phyloP scores from a whole-genome alignment of 2,888 invertebrate genomes.

The Imbricaverruca yamaguchii region DNA sequence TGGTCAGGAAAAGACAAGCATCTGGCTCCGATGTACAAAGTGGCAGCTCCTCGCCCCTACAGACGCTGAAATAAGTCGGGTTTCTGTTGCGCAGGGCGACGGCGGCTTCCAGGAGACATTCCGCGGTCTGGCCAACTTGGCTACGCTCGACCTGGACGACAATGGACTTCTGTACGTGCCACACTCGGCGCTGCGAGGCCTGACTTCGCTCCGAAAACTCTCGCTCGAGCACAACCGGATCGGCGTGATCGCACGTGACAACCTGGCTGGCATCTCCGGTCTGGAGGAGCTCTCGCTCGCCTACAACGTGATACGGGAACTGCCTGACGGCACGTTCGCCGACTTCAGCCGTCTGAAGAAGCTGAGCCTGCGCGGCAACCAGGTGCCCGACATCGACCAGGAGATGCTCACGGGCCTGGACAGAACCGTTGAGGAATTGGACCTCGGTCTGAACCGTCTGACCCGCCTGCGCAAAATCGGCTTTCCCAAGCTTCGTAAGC shows the following conservation, averaged over 20 bases:
- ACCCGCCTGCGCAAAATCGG: conserved; percentile 32
- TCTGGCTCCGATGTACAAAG: no score
- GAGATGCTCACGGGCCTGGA: conserved; percentile 68
- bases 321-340: conserved; percentile 67
- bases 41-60: no score
- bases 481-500: conserved; percentile 34
- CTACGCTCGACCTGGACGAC: conserved; percentile 69
- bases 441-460: conserved; percentile 53
- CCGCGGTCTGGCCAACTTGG: conserved; percentile 67
- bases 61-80: no score
- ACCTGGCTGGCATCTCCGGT: conserved; percentile 52
- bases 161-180: conserved; percentile 82
- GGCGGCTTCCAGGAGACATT: conserved; percentile 57
- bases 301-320: conserved; percentile 65
- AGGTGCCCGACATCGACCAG: conserved; percentile 60
- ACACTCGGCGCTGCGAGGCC: conserved; percentile 68
- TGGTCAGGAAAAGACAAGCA: no score
- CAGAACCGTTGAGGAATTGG: conserved; percentile 68
- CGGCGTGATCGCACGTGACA: conserved; percentile 71
- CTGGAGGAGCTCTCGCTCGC: conserved; percentile 60
- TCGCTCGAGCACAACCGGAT: conserved; percentile 77
- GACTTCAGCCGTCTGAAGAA: conserved; percentile 64
- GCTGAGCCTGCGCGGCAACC: conserved; percentile 71
- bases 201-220: conserved; percentile 57
- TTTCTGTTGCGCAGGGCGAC: background rate